Conservation (phyloP, 2,888 invertebrate genomes). For the Phasia obesa region DNA sequence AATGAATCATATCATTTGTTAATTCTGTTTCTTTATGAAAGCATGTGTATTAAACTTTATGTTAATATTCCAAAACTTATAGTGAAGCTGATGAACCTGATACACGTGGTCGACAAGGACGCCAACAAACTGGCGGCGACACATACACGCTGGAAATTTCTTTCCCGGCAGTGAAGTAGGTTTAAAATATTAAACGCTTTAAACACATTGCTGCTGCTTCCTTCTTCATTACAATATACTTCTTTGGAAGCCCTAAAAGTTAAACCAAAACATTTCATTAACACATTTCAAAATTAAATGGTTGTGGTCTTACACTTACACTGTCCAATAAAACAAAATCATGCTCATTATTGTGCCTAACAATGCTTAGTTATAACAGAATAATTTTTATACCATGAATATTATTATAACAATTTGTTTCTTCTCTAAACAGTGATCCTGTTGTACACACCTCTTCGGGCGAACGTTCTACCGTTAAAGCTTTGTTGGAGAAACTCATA, state of each 20-base stretch:
- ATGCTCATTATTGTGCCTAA: constrained; percentile 62
- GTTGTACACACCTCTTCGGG: constrained; percentile 93
- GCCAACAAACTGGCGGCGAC: constrained; percentile 90
- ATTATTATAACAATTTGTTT: neutral
- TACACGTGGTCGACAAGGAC: constrained; percentile 87
- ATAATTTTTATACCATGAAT: neutral
- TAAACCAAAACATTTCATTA: constrained; percentile 10
- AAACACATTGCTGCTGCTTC: constrained; percentile 60
- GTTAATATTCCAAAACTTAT: constrained; percentile 75
- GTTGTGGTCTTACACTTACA: constrained; percentile 28
- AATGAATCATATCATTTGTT: constrained; percentile 4
- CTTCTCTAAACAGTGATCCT: constrained; percentile 87
- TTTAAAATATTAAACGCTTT: constrained; percentile 74
- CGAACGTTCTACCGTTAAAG: constrained; percentile 92
- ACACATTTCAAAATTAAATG: constrained; percentile 16
- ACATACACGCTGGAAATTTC: constrained; percentile 95
- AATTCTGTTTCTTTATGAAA: neutral
- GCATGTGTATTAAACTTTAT: constrained; percentile 60
- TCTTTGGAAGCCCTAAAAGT: constrained; percentile 8
- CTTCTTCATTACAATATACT: constrained; percentile 1
- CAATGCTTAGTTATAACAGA: neutral
- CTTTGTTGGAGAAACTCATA: constrained; percentile 93
- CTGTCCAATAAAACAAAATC: constrained; percentile 34
- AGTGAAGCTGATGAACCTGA: constrained; percentile 76
- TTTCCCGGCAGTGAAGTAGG: constrained; percentile 96